Evolutionary conservation across 1,140 invertebrate genomes (phyloP), one percentile per base, ranked within the genome.

Genomic region (Drosophila santomea): DNA sequence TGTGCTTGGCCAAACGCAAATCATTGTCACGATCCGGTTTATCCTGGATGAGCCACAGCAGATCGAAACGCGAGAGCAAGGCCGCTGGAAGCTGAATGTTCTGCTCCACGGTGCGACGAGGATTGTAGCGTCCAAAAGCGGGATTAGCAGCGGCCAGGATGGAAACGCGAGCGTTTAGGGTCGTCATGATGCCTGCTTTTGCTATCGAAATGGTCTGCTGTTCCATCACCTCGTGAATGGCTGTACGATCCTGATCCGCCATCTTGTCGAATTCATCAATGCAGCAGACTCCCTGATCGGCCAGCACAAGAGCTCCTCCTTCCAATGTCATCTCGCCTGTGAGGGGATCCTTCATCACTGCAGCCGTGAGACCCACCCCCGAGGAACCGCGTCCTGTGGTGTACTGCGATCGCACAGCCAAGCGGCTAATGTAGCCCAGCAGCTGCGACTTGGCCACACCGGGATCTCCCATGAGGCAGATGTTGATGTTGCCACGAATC

Each of bases 231-330:
- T 99, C 99, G 92, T 99, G 99, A 81, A 99, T 99, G 43, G 99
- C 98, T 1, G 98, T 99, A 82, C 98, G 95, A 93, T 99, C 99
- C 12, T 93, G 92, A 63, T 99, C 98, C 45, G 98, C 96, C 98
- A 99, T 99, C 94, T 99, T 99, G 93, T 99, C 99, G 93, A 99
- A 99, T 93, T 99, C 99, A 91, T 99, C 99, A 93, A 99, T 99
- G 91, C 99, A 99, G 92, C 99, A 99, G 39, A 99, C 97, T 23
- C 99, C 96, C 89, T 98, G 96, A 94, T 99, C 99, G 14, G 99
- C 99, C 48, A 99, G 92, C 11, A 99, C 99, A 2, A 99, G 93
- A n/a, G 99, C 98, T 20, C 99, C 99, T 36, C 98, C 99, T 93
- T 99, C 99, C 91, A 99, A 92, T 75, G 97, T 97, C 97, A 99